Conservation (phyloP, 1,140 invertebrate genomes). For the Drosophila murphyi region DNA sequence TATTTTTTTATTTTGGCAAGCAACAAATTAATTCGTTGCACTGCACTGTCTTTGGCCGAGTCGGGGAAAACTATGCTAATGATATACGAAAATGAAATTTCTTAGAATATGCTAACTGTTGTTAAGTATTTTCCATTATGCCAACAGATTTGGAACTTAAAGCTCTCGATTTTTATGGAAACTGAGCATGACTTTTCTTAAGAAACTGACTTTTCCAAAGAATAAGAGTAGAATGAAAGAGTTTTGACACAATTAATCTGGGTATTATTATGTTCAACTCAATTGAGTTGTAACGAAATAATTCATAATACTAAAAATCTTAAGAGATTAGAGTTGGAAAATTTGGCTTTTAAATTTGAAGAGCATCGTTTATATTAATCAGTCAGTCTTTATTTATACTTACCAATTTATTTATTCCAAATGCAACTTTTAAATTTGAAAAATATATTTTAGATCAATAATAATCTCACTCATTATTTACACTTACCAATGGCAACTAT, state of each 20-base stretch:
- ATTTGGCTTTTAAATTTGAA: no score
- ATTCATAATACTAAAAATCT: no score
- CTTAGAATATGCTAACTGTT: constrained; percentile 65
- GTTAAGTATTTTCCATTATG: constrained; percentile 16
- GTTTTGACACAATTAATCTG: no score
- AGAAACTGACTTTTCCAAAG: no score
- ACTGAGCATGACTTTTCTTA: background rate
- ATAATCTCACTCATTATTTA: background rate
- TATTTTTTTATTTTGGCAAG: constrained; percentile 33
- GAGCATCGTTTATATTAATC: no score
- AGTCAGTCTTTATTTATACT: no score
- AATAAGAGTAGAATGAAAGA: no score
- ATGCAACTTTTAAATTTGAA: background rate
- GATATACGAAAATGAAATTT: constrained; percentile 76
- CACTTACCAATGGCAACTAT: no score
- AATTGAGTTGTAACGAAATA: no score
- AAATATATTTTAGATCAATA: background rate
- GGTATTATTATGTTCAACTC: no score
- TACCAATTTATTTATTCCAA: no score
- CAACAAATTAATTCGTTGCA: constrained; percentile 79
- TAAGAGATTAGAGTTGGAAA: no score
- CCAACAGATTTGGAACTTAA: constrained; percentile 21
- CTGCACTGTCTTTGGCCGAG: constrained; percentile 44
- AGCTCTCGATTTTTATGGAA: constrained; percentile 3
- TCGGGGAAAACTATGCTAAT: constrained; percentile 71